Base-by-base conservation (phyloP, 2,797 vertebrate genomes). In the Sebastes minor region DNA sequence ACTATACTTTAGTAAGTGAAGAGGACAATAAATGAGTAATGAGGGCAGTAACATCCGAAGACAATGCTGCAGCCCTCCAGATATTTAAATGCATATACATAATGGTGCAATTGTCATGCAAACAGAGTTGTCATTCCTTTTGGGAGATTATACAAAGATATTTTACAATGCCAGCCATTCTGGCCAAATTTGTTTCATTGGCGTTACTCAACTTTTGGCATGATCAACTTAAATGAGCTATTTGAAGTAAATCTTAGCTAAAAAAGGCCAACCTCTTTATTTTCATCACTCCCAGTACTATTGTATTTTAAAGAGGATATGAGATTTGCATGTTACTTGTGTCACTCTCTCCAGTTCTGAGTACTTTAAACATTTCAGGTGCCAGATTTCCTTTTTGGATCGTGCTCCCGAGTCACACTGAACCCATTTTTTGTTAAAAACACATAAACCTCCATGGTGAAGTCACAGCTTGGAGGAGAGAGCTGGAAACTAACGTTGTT, bases 401-500 rank as follows among this genome's bases (percentile, higher is more conserved):
- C 68, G 52, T 53, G 83, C 78, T 83, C 70, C 79, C 71, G 68
- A 92, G 85, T 92, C 89, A 84, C 76, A 79, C 87, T 83, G 69
- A 83, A 87, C 68, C 28, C 49, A 14, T 67, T 74, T 86, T 79
- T 84, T 76, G 57, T 85, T 84, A 84, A 88, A 89, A 91, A 89
- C 83, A 86, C 84, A 89, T 83, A 87, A 89, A 91, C 85, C 76
- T 89, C 71, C 8, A 66, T 3, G 16, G 78, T 94, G 92, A 94
- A 88, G 91, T 94, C 93, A 95, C 78, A 69, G 32, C 74, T 89
- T 92, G 88, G 92, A 95, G 75, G 71, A 64, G 59, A 84, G 71
- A 80, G 64, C 23, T 91, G 91, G 94, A 94, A 92, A 92, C 76
- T 88, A 71, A 8, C 69, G 85, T 91, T 93, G 88, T 94, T 94